These are phyloP conservation scores for Chiroxiphia lanceolata DNA, from an alignment of 2,797 vertebrate genomes.

Conservation along the genomic window DNA sequence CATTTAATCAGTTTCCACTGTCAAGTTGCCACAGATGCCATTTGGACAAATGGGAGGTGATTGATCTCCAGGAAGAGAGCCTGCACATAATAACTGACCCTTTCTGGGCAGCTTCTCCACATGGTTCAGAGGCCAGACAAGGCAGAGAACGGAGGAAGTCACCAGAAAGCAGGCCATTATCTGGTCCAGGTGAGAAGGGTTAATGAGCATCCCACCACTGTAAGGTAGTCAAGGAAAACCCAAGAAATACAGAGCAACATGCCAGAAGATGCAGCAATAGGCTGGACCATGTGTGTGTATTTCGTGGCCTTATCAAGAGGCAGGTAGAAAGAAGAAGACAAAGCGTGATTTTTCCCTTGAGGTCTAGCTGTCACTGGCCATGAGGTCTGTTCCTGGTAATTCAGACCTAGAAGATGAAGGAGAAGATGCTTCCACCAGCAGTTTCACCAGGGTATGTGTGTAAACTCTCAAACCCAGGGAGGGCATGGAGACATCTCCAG, in stretches of 20 bases:
- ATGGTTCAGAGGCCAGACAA: neutral
- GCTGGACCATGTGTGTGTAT: neutral
- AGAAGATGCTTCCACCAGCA: neutral
- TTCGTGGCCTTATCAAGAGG: neutral
- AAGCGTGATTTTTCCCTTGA: accelerated
- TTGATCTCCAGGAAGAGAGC: neutral
- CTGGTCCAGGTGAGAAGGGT: neutral
- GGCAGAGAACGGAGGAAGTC: neutral
- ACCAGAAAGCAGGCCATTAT: neutral
- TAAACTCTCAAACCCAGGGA: neutral
- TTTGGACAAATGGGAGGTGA: neutral
- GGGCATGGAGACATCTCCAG: neutral
- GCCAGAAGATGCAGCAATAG: neutral
- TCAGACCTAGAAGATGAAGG: neutral
- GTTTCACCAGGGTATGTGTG: neutral
- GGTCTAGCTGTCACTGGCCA: neutral
- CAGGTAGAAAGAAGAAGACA: neutral
- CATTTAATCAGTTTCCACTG: neutral
- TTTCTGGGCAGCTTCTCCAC: neutral
- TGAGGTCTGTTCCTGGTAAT: neutral
- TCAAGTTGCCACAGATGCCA: neutral
- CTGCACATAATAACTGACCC: neutral
- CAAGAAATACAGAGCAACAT: neutral
- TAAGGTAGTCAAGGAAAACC: neutral
- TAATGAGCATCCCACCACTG: neutral